Evolutionary conservation across 1,140 invertebrate species (phyloP), one percentile per base, ranked within the genome.

Genomic region (Radopholus similis): DNA sequence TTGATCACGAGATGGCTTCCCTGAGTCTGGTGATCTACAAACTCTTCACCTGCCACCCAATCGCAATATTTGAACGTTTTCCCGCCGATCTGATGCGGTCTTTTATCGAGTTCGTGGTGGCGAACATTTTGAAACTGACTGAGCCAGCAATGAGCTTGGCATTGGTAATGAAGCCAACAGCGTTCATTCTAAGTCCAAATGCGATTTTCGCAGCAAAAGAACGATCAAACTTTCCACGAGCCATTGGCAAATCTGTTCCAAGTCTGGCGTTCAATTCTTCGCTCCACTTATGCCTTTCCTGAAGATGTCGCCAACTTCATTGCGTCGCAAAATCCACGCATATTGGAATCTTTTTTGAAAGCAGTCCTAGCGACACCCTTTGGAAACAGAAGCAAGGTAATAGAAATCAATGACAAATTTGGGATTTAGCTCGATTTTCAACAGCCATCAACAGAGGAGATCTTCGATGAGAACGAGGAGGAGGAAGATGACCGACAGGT

Each of bases 381-480:
- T 64, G 64, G 64, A 62, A 63, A 64, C 35, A 9, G 64, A 21
- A 42, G 32, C n/a, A 62, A 62, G 40, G 59, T 62, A 28, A 51
- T 15, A 51, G 11, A 11, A 0, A 8, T 51, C 11, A 13, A 18
- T 23, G 6, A 8, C 13, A 15, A 51, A 2, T 32, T 58, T 30
- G 2, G 1, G 21, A 26, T 13, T 28, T 28, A 58, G 28, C 21
- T 32, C 28, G 6, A 59, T 28, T 18, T 15, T 64, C 11, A 42
- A 42, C 49, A 66, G 64, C 26, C 44, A 21, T 56, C 64, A 8
- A 21, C 34, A 13, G 21, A 30, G 21, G 64, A 66, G 44, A 63
- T 66, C 47, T 38, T 56, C 35, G 64, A 66, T 21, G 64, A 66
- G 47, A 66, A 66, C 35, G 64, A 64, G 23, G 64, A 66, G 9